Percentiles rank a stretch among this genome's conserved stretches.
Evolutionary conservation across 2,797 vertebrate species (phyloP).

Genomic region (Eupleurogrammus muticus): DNA sequence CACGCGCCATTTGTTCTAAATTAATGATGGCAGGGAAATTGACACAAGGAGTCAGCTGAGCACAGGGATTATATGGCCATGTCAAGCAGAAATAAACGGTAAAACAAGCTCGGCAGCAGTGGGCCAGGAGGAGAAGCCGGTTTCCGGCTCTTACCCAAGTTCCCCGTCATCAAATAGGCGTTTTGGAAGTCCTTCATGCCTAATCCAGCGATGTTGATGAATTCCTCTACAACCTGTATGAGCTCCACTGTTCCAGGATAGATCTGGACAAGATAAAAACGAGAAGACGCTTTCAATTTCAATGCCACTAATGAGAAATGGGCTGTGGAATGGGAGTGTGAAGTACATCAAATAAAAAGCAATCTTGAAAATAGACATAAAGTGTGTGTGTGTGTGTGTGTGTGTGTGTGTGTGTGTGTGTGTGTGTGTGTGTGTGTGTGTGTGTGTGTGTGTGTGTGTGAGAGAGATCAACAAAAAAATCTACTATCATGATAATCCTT

Average conservation of each 20-base stretch:
- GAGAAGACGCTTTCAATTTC: slow-evolving; percentile 38
- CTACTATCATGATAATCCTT: no score
- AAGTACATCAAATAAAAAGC: neutral
- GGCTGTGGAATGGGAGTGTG: neutral
- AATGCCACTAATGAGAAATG: slow-evolving; percentile 12
- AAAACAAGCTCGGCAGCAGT: slow-evolving; percentile 12
- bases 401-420: no score
- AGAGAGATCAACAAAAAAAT: no score
- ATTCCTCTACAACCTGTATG: slow-evolving; percentile 99
- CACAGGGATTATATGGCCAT: slow-evolving; percentile 52
- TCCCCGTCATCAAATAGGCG: slow-evolving; percentile 99
- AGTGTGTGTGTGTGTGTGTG: no score
- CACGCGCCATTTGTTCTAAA: slow-evolving; percentile 76
- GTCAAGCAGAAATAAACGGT: slow-evolving; percentile 56
- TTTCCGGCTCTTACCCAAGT: slow-evolving; percentile 94
- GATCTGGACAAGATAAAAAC: slow-evolving; percentile 83
- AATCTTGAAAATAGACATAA: no score
- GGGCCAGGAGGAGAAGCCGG: slow-evolving; percentile 21
- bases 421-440: no score
- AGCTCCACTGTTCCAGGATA: slow-evolving; percentile 97
- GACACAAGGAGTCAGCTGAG: slow-evolving; percentile 62
- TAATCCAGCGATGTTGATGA: slow-evolving; percentile 99
- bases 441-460: no score
- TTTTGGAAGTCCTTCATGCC: slow-evolving; percentile 99
- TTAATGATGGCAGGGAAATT: slow-evolving; percentile 73